Percentiles rank a stretch among this genome's conserved stretches.
Conservation (phyloP, 1,140 invertebrate species). For the Oscheius sp. region DNA sequence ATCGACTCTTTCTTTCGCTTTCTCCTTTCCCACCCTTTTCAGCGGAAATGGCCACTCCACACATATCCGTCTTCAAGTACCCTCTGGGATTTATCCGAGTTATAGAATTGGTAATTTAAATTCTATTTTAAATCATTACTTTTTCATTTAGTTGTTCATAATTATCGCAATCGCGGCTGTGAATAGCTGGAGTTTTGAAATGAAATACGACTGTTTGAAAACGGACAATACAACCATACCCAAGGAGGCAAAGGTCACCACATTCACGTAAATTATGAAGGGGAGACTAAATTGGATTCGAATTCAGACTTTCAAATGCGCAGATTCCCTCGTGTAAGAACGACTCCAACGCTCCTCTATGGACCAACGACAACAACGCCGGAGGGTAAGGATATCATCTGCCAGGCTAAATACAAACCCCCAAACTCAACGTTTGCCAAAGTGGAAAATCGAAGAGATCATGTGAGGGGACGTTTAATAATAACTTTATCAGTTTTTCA, state of each 20-base stretch:
- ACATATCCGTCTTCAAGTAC: conserved; percentile 26
- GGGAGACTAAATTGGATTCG: background rate
- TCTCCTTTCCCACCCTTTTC: too few relatives aligned
- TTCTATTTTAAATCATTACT: background rate
- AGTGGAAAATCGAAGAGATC: too few relatives aligned
- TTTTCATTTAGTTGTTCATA: conserved; percentile 25
- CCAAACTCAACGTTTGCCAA: too few relatives aligned
- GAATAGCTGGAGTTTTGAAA: conserved; percentile 16
- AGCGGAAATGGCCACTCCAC: too few relatives aligned
- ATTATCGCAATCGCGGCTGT: conserved; percentile 29
- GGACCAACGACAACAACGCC: conserved; percentile 17
- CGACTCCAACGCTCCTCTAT: background rate
- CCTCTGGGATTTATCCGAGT: conserved; percentile 31
- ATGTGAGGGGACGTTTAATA: too few relatives aligned
- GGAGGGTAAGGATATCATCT: too few relatives aligned
- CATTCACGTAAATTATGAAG: conserved; percentile 19
- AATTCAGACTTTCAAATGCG: conserved; percentile 16
- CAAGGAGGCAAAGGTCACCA: background rate
- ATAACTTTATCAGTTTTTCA: too few relatives aligned
- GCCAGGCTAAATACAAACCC: too few relatives aligned
- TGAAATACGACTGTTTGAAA: background rate
- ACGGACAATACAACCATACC: background rate
- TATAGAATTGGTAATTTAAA: conserved; percentile 23
- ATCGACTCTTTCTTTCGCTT: too few relatives aligned
- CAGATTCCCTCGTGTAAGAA: conserved; percentile 2